Evolutionary conservation across 1,140 invertebrate genomes (phyloP), one percentile per base, ranked within the genome.

Genomic region (Campoletis sonorensis): DNA sequence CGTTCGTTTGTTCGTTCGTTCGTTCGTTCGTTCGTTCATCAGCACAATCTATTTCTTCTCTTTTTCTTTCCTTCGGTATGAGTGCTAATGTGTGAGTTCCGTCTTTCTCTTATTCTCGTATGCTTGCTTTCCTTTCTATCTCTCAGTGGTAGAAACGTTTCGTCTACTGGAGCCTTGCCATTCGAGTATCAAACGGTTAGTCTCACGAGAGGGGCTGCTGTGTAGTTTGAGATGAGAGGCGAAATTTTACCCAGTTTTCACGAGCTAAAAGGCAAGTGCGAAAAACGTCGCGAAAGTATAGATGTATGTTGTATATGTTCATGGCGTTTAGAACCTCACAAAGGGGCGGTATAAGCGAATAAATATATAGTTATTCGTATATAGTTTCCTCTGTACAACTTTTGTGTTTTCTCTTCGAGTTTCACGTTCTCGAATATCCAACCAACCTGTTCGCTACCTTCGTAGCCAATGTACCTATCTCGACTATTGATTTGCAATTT

Each of bases 401-500:
- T 45, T 45, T 45, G 8, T 10, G 40, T 45, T 45, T 45, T 58
- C 54, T 58, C 54, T 5, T 23, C 54, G 5, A n/a, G 18, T 58
- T 58, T 58, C 54, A 23, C 18, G 18, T 8, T 58, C 54, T 58
- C 54, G 11, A 58, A 45, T 45, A 11, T 45, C 40, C 8, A 45
- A 45, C 40, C 40, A 45, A 45, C 40, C 40, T 54, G 33, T 51
- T 13, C 13, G 37, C 23, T 30, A 80, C 79, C 70, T 72, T 30
- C 75, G 84, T 67, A 80, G 83, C 83, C 40, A 85, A 85, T 85
- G 79, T 70, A n/a, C 72, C 13, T 75, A 16, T 26, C 30, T 23
- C 10, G 23, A 45, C 84, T 90, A 90, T 91, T 87, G 89, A 91
- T 91, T 90, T 87, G 88, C 88, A 89, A 89, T 91, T 90, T 89